These are phyloP conservation scores for Venusia cambrica DNA, from an alignment of 2,888 invertebrate genomes.

Conservation along the genomic window DNA sequence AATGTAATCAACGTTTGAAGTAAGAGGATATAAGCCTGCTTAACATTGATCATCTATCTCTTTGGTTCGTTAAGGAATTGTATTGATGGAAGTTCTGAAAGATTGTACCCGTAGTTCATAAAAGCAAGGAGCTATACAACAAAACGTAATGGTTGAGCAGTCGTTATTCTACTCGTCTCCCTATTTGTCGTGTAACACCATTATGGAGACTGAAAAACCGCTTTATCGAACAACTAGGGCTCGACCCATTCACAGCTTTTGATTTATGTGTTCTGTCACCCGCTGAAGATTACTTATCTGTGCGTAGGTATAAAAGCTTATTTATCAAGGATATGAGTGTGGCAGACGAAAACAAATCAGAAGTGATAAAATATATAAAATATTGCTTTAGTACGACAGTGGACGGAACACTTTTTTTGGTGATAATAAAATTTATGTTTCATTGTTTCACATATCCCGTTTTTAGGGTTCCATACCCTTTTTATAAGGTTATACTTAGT, in stretches of 20 bases:
- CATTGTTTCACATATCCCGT: too few relatives aligned
- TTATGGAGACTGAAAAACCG: slow-evolving; percentile 29
- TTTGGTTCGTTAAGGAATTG: background rate
- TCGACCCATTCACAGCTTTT: slow-evolving; percentile 67
- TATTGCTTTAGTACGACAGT: slow-evolving; percentile 16
- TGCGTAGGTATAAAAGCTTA: slow-evolving; percentile 55
- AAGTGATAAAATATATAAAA: slow-evolving; percentile 27
- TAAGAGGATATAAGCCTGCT: too few relatives aligned
- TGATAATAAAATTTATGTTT: slow-evolving; percentile 4
- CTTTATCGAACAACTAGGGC: slow-evolving; percentile 32
- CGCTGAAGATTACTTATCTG: slow-evolving; percentile 64
- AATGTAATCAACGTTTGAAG: too few relatives aligned
- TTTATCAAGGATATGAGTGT: slow-evolving; percentile 51
- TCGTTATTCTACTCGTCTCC: slow-evolving; percentile 23
- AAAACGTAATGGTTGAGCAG: slow-evolving; percentile 19
- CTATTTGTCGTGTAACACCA: slow-evolving; percentile 29
- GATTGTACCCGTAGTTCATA: slow-evolving; percentile 12
- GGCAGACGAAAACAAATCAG: slow-evolving; percentile 42
- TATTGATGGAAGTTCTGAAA: background rate
- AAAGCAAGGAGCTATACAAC: slow-evolving; percentile 16
- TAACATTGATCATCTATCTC: too few relatives aligned
- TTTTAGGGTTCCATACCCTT: too few relatives aligned
- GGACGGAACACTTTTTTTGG: slow-evolving; percentile 10
- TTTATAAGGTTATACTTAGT: too few relatives aligned
- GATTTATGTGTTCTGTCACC: slow-evolving; percentile 67